These are phyloP conservation scores for Trichomalopsis sarcophagae DNA, from an alignment of 1,140 invertebrate species.

Conservation along the genomic window DNA sequence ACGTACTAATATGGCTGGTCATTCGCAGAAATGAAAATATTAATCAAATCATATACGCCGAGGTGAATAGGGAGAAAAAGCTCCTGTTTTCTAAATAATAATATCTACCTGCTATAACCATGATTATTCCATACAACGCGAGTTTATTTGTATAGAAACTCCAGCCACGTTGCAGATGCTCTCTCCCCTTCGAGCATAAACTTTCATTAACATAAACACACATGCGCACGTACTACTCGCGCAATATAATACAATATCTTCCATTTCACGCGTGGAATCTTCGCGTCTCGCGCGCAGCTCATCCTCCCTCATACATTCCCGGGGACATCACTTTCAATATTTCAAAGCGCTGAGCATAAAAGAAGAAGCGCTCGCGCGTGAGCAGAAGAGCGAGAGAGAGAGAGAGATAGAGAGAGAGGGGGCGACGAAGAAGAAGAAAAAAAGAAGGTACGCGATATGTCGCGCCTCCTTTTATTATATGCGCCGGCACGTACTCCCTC, in stretches of 20 bases:
- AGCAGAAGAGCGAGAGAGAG: background rate
- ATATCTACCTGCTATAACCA: too few species aligned
- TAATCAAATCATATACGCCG: too few species aligned
- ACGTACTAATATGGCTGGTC: too few species aligned
- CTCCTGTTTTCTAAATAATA: too few species aligned
- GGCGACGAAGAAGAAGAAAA: background rate
- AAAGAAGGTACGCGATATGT: background rate
- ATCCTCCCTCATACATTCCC: background rate
- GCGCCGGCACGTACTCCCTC: slow-evolving; percentile 13
- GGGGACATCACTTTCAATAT: slow-evolving; percentile 34
- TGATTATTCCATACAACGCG: too few species aligned
- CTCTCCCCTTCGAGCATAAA: background rate
- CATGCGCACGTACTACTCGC: background rate
- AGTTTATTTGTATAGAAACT: background rate
- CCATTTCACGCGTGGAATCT: background rate
- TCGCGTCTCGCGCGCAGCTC: background rate
- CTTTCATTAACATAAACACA: background rate
- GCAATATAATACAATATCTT: slow-evolving; percentile 1
- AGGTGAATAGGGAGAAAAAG: too few species aligned
- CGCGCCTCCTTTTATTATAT: slow-evolving; percentile 39
- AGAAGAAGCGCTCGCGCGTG: background rate
- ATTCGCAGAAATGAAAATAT: too few species aligned
- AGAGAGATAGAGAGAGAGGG: background rate
- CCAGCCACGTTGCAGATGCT: background rate
- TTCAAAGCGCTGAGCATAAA: slow-evolving; percentile 28